Evolutionary conservation across 2,888 invertebrate species (phyloP), one percentile per base, ranked within the genome.

Genomic region (Neelides folsomi): DNA sequence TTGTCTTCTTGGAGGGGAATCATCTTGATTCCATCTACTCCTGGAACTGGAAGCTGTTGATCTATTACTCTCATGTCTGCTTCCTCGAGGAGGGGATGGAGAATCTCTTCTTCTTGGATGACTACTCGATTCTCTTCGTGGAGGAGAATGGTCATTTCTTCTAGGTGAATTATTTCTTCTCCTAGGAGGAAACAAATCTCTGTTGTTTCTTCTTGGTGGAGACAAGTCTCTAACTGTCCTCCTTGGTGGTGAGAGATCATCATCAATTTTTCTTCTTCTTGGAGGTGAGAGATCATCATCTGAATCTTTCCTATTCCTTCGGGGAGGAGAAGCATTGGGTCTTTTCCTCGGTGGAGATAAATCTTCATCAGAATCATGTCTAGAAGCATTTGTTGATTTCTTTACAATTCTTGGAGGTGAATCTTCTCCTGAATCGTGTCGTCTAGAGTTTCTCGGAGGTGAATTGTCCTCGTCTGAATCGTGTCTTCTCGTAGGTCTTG

Each of bases 291-390:
- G 57, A 56, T 70, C 68, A 51, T 65, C 65, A n/a, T 38, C 64
- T 47, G 64, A 60, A 52, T 52, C 56, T 15, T 54, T 42, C 44
- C 49, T 59, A 20, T 46, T 59, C 49, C 55, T 57, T 41, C 66
- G 60, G 13, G 66, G 65, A n/a, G 66, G 67, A 19, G 66, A 66
- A 16, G 52, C 34, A 46, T 69, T 67, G 3, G 50, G 43, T 61
- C 57, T 63, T 58, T 62, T 70, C 51, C 68, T 68, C 9, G 69
- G 68, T 13, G 71, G 72, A 34, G 70, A 71, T 50, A 63, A 47
- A 62, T 70, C 70, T 8, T 66, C 68, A 59, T 73, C 71, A 19
- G 65, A 52, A 41, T 59, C 51, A 51, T 18, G 19, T 7, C 27
- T 27, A 7, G 27, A 27, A 27, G 7, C 27, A 27, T 27, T 27